These are phyloP conservation scores for Drosophila borborema DNA, from an alignment of 2,888 invertebrate species.

Conservation along the genomic window DNA sequence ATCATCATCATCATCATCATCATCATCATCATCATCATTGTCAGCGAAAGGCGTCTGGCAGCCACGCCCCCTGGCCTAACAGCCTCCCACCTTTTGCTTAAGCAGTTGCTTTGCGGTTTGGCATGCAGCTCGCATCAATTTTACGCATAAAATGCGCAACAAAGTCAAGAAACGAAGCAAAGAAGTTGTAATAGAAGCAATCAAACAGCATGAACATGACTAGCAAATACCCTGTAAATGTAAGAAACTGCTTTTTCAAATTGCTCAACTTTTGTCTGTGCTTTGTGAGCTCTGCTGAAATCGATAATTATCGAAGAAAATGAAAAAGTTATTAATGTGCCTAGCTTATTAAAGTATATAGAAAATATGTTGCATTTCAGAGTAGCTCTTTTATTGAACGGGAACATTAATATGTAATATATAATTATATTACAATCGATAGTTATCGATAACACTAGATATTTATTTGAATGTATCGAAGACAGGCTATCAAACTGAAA, in stretches of 20 bases:
- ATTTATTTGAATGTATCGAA: background rate
- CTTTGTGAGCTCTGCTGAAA: too few relatives aligned
- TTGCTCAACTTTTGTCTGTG: background rate
- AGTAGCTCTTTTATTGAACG: too few relatives aligned
- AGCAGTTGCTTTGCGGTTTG: slow-evolving; percentile 33
- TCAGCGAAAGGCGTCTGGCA: slow-evolving; percentile 15
- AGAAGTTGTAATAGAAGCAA: background rate
- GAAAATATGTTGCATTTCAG: too few relatives aligned
- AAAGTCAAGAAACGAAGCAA: slow-evolving; percentile 33
- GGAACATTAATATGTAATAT: too few relatives aligned
- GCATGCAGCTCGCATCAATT: slow-evolving; percentile 58
- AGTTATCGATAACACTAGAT: background rate
- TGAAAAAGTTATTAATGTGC: background rate
- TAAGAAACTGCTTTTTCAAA: background rate
- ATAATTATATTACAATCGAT: background rate
- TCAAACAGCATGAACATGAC: background rate
- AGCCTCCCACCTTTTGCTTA: background rate
- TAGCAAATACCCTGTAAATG: background rate
- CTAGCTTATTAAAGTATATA: too few relatives aligned
- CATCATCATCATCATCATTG: background rate
- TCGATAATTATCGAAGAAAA: background rate
- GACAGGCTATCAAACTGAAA: background rate
- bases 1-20: slow-evolving; percentile 9
- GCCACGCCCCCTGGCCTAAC: background rate
- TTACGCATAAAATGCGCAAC: slow-evolving; percentile 59